Evolutionary conservation across 2,113 vertebrate species (phyloP).

Genomic region (Leucopsar rothschildi): DNA sequence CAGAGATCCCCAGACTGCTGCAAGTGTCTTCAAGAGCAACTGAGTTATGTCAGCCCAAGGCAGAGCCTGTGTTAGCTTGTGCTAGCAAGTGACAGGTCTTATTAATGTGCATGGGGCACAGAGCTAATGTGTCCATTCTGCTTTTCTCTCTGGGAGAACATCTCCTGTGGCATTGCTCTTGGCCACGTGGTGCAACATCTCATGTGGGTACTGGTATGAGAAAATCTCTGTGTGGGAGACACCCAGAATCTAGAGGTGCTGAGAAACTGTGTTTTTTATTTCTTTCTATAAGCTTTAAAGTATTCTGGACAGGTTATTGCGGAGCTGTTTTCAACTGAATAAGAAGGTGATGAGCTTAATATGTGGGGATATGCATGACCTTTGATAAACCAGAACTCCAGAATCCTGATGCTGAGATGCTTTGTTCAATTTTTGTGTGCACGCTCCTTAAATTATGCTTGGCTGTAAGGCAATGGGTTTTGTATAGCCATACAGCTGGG

Average conservation of each 20-base stretch:
- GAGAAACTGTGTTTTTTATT: neutral
- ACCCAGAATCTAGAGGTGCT: neutral
- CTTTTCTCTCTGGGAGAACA: neutral
- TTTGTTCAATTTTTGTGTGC: neutral
- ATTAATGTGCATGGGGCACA: neutral
- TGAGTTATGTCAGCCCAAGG: neutral
- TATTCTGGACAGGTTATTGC: neutral
- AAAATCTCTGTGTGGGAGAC: neutral
- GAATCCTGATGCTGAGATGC: neutral
- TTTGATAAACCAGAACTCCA: neutral
- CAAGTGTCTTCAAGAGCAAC: neutral
- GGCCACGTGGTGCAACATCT: neutral
- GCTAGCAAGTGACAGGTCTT: neutral
- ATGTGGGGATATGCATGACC: neutral
- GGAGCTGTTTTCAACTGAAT: neutral
- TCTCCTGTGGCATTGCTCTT: neutral
- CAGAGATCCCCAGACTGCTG: neutral
- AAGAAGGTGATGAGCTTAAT: neutral
- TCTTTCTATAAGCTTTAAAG: neutral
- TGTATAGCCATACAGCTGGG: neutral
- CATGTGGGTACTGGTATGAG: accelerated
- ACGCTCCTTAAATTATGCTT: neutral
- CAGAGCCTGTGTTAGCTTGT: neutral
- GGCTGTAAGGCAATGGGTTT: neutral
- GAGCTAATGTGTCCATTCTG: neutral